Base-by-base conservation (phyloP, 2,888 invertebrate genomes). In the Caenorhabditis sp. region DNA sequence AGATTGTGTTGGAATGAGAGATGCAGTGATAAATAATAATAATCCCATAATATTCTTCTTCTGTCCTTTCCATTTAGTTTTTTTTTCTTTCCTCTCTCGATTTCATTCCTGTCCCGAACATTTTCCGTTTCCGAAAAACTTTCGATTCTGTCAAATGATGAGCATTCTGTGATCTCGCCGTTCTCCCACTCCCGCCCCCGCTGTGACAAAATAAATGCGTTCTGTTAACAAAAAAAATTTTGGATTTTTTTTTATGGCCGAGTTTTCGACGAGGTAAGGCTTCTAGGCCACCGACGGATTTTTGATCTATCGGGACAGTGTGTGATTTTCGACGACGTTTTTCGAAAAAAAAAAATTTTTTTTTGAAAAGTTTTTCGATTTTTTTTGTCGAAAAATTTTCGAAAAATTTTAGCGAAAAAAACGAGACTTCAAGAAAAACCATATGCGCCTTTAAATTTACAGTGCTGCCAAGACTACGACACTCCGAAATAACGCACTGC, bases 131-230 rank as follows among this genome's bases (percentile, higher is more conserved):
- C 49, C 49, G 12, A 26, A 22, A 44, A 41, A 41, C 19, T 41
- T 24, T 14, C 6, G 31, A 35, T 35, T 35, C 31, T 10, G 10
- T 12, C 38, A 2, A 5, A 38, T 10, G 12, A 5, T 10, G 12
- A 38, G 38, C 64, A 35, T 38, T 59, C 38, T 59, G 59, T 59
- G 74, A 74, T 74, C 74, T 74, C 64, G 26, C n/a, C n/a, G n/a
- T n/a, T n/a, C n/a, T n/a, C n/a, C n/a, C 6, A 10, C 22, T 24
- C 51, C 51, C 51, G n/a, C 14, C 22, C 64, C 56, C 8, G 24
- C 35, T 54, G 54, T 26, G 54, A 54, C 19, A 6, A 38, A 73
- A 73, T 74, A 66, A 75, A 75, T 58, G 56, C 56, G 26, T 75
- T 56, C 56, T 75, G 75, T 75, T 66, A 75, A 64, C 47, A 47